Conservation (phyloP, 2,888 invertebrate species). For the Punctoribates punctum region DNA sequence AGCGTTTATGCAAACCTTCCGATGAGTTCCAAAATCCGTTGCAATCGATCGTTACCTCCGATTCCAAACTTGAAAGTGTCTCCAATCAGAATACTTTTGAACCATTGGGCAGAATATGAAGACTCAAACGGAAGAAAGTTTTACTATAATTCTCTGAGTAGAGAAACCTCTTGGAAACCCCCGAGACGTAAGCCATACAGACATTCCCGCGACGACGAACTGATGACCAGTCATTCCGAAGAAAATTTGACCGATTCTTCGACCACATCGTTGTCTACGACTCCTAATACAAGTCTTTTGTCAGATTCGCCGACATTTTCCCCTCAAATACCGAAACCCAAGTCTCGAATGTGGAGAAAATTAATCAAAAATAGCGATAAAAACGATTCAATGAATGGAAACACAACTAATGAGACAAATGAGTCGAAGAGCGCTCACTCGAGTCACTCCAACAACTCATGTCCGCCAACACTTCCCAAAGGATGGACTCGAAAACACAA, state of each 20-base stretch:
- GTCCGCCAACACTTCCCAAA: slow-evolving; percentile 51
- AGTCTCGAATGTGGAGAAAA: slow-evolving; percentile 21
- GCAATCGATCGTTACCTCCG: slow-evolving; percentile 42
- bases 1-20: slow-evolving; percentile 12
- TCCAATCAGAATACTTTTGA: slow-evolving; percentile 45
- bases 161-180: slow-evolving; percentile 55
- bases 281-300: background rate
- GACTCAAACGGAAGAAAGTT: slow-evolving; percentile 52
- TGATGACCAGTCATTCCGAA: slow-evolving; percentile 41
- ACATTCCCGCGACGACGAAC: slow-evolving; percentile 25
- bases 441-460: background rate
- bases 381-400: background rate
- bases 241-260: slow-evolving; percentile 41
- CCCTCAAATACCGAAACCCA: slow-evolving; percentile 8
- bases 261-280: slow-evolving; percentile 28
- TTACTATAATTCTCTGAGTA: slow-evolving; percentile 53
- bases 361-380: background rate
- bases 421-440: background rate
- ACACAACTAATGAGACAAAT: background rate
- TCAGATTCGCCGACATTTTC: slow-evolving; percentile 25
- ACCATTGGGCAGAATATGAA: slow-evolving; percentile 54
- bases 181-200: slow-evolving; percentile 49
- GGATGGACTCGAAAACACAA: slow-evolving; percentile 57
- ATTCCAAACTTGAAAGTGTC: slow-evolving; percentile 42
- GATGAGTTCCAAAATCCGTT: background rate